These are phyloP conservation scores for Ophion ellenae DNA, from an alignment of 2,888 invertebrate species.

Conservation along the genomic window DNA sequence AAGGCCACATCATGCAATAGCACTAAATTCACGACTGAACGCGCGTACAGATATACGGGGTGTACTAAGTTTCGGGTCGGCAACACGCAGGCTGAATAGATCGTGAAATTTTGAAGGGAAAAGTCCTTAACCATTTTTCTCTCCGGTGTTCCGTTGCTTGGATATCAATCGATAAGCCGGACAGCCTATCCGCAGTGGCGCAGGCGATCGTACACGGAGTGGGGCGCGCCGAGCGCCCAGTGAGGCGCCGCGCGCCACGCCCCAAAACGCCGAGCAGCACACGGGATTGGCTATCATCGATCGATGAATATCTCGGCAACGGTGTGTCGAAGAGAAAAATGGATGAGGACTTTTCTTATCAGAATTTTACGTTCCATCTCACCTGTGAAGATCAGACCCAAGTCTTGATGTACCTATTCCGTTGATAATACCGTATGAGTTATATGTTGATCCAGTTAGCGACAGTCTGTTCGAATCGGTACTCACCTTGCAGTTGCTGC, in stretches of 20 bases:
- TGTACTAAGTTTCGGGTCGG: background rate
- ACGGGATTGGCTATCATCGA: background rate
- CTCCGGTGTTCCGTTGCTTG: background rate
- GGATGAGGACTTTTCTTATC: background rate
- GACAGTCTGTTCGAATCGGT: background rate
- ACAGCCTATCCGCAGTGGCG: background rate
- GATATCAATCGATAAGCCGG: background rate
- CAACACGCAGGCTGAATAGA: background rate
- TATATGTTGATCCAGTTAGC: background rate
- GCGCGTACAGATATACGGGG: background rate
- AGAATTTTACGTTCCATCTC: background rate
- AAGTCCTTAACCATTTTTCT: background rate
- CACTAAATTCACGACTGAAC: background rate
- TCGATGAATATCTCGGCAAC: background rate
- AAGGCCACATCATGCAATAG: background rate
- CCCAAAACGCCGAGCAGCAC: background rate
- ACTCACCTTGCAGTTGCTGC: slow-evolving; percentile 93
- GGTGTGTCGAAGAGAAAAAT: background rate
- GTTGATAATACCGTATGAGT: background rate
- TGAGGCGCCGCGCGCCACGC: background rate
- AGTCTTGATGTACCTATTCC: background rate
- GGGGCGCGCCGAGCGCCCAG: background rate
- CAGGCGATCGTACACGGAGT: background rate
- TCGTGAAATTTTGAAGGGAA: background rate
- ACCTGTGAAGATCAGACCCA: background rate